phyloP scores from a whole-genome alignment of 2,888 invertebrate genomes.

The Encarsia formosa region DNA sequence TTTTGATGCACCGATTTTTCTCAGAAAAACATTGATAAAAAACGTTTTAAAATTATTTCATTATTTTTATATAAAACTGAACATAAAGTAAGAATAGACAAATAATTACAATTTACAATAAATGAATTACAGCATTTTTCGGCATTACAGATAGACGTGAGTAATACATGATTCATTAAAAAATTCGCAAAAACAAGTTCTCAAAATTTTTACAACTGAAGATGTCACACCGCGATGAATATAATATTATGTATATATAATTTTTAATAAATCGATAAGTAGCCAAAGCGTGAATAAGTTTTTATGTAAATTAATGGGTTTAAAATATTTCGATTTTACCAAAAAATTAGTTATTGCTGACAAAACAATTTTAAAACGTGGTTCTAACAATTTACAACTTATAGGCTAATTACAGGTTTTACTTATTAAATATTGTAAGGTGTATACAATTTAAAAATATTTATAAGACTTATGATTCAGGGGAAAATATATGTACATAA shows the following conservation, averaged over 20 bases:
- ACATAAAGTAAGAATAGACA: not conserved
- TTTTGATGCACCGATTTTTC: too few species aligned
- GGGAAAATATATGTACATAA: constrained; percentile 14
- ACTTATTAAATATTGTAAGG: constrained; percentile 4
- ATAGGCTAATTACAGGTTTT: not conserved
- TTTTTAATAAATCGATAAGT: not conserved
- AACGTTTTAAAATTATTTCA: too few species aligned
- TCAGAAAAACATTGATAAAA: too few species aligned
- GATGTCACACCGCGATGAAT: too few species aligned
- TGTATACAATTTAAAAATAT: constrained; percentile 12
- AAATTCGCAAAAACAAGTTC: constrained; percentile 1
- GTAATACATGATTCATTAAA: not conserved
- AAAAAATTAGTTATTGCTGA: not conserved
- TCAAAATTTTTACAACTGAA: constrained; percentile 9
- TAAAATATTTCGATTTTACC: constrained; percentile 1
- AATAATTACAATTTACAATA: not conserved
- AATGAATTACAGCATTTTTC: not conserved
- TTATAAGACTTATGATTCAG: constrained; percentile 2
- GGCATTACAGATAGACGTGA: not conserved
- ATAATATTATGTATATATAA: too few species aligned
- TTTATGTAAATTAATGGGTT: constrained; percentile 19
- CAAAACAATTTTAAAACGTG: not conserved
- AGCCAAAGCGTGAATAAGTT: constrained; percentile 12
- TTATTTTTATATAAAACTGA: constrained; percentile 1
- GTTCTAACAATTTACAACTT: not conserved